Evolutionary conservation across 2,113 vertebrate genomes (phyloP), one percentile per base, ranked within the genome.

Genomic region (Lucifuga dentata): DNA sequence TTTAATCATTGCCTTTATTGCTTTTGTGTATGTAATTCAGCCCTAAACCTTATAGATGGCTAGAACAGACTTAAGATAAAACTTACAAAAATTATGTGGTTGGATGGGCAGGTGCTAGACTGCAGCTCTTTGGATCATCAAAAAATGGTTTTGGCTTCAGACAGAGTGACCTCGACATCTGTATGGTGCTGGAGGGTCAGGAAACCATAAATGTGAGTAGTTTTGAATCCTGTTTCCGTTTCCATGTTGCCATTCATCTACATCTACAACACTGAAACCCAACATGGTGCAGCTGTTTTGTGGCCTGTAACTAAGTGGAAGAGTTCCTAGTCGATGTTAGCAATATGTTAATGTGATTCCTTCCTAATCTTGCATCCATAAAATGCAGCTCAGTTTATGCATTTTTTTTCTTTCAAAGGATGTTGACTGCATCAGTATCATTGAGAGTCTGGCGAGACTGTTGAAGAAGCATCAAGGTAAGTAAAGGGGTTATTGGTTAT

Each of bases 131-230:
- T 93, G 96, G 96, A 41, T 98, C 96, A 3, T 98, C 96, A 61
- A 98, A 95, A 93, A 98, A 98, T 87, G 96, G 96, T 41, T 98
- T 96, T 93, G 96, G 96, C 32, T 98, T 98, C 89, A 95, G 93
- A 81, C 93, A 97, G 90, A 98, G 96, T 89, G 96, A 98, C 87
- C 92, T 98, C 8, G 96, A 98, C 83, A 94, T 98, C 71, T 98
- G 96, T 81, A 96, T 98, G 96, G 95, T 95, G 16, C 76, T 97
- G 69, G 95, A 97, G 63, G 96, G 95, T 5, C 86, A 90, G 59
- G 95, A 97, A 68, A 94, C 91, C 53, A 91, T 95, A 61, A 94
- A 96, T 90, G 96, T 97, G 51, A 60, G 84, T 66, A 9, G 9
- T n/a, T 10, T n/a, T 40, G 10, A 5, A 10, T 21, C 12, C 29